These are phyloP conservation scores for Diprion similis DNA, from an alignment of 1,140 invertebrate genomes.

Conservation along the genomic window DNA sequence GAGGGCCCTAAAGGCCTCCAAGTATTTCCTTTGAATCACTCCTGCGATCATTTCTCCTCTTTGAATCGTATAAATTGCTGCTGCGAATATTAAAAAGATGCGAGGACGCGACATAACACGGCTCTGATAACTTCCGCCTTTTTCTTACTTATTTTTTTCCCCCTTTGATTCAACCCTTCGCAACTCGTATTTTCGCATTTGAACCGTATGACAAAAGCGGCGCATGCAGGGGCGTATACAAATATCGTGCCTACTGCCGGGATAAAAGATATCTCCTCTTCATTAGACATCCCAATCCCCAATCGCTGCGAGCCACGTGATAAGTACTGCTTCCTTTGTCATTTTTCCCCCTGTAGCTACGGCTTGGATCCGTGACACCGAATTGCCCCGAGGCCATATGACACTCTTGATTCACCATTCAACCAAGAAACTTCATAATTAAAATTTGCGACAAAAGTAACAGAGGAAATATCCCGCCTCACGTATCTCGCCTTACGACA, in stretches of 20 bases:
- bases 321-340: slow-evolving; percentile 44
- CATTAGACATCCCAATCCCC: slow-evolving; percentile 35
- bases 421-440: slow-evolving; percentile 44
- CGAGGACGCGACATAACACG: neutral
- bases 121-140: no score
- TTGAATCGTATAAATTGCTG: no score
- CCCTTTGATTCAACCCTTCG: neutral
- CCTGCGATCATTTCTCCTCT: neutral
- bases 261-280: slow-evolving; percentile 32
- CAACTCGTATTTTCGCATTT: neutral
- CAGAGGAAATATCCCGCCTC: slow-evolving; percentile 36
- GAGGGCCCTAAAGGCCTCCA: neutral
- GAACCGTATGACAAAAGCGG: neutral
- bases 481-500: slow-evolving; percentile 20
- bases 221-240: neutral
- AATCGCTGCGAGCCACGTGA: slow-evolving; percentile 36
- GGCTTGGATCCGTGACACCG: neutral
- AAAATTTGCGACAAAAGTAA: slow-evolving; percentile 45
- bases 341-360: slow-evolving; percentile 20
- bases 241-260: neutral
- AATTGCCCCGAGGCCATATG: slow-evolving; percentile 35
- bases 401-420: slow-evolving; percentile 33
- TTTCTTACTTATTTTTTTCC: neutral
- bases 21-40: neutral
- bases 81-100: neutral